phyloP scores from a whole-genome alignment of 2,888 invertebrate genomes.

The Mimas tiliae region DNA sequence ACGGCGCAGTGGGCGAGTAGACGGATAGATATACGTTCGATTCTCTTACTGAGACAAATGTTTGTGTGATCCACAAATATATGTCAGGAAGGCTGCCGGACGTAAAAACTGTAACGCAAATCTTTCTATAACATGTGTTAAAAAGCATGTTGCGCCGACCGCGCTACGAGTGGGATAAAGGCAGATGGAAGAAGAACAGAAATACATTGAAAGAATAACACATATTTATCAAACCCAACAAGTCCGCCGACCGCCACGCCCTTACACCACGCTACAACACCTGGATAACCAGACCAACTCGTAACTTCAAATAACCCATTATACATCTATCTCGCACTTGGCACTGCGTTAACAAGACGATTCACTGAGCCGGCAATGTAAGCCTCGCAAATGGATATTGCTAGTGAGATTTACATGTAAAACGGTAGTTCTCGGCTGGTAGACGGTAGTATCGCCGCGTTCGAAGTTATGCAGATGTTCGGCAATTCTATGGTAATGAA shows the following conservation, averaged over 20 bases:
- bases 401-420: slow-evolving; percentile 50
- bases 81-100: no score
- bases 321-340: slow-evolving; percentile 41
- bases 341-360: slow-evolving; percentile 29
- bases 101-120: no score
- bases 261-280: slow-evolving; percentile 33
- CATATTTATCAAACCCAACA: neutral
- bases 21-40: no score
- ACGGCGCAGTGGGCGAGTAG: no score
- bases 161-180: no score
- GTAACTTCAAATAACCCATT: slow-evolving; percentile 37
- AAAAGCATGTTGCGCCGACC: no score
- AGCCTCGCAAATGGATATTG: slow-evolving; percentile 38
- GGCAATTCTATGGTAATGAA: slow-evolving; percentile 58
- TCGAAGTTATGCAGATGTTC: slow-evolving; percentile 57
- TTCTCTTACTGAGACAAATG: no score
- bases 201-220: no score
- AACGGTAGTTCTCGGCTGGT: slow-evolving; percentile 38
- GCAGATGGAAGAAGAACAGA: no score
- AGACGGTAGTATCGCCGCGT: neutral
- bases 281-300: slow-evolving; percentile 41
- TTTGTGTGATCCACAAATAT: no score
- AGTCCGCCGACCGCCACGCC: neutral
- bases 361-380: slow-evolving; percentile 46
- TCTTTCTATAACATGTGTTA: no score